phyloP scores from a whole-genome alignment of 1,140 invertebrate genomes.

The Plodia interpunctella region DNA sequence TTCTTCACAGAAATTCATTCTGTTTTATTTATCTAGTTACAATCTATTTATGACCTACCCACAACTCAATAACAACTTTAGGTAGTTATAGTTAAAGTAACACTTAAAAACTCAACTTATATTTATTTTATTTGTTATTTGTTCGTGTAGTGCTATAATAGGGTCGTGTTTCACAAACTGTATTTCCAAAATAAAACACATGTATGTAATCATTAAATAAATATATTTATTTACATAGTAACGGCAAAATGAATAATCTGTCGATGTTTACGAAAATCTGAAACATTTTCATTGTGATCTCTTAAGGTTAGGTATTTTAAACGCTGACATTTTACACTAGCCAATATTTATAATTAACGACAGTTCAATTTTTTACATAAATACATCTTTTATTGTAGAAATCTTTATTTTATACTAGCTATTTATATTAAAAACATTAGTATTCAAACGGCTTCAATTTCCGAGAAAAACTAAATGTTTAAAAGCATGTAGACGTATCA shows the following conservation, averaged over 20 bases:
- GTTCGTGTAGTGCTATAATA: too few relatives aligned
- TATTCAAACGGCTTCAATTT: conserved; percentile 29
- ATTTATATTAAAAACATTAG: conserved; percentile 47
- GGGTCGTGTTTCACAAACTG: too few relatives aligned
- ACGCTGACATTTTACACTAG: conserved; percentile 46
- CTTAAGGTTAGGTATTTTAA: conserved; percentile 30
- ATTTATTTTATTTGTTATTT: too few relatives aligned
- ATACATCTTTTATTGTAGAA: conserved; percentile 65
- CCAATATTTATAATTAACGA: conserved; percentile 56
- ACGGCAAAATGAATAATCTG: conserved; percentile 63
- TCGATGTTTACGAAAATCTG: conserved; percentile 58
- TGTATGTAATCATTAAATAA: conserved; percentile 65
- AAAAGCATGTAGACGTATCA: conserved; percentile 6
- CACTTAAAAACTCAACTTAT: too few relatives aligned
- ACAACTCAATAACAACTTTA: too few relatives aligned
- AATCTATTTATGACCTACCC: too few relatives aligned
- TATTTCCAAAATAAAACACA: conserved; percentile 36
- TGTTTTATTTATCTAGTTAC: too few relatives aligned
- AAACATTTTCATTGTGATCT: conserved; percentile 40
- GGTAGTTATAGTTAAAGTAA: too few relatives aligned
- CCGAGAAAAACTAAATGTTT: conserved; percentile 20
- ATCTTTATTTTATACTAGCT: conserved; percentile 57
- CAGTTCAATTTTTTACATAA: conserved; percentile 64
- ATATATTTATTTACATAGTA: conserved; percentile 76
- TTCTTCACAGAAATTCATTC: too few relatives aligned